Conservation (phyloP, 2,888 invertebrate species). For the Mythimna ferrago region DNA sequence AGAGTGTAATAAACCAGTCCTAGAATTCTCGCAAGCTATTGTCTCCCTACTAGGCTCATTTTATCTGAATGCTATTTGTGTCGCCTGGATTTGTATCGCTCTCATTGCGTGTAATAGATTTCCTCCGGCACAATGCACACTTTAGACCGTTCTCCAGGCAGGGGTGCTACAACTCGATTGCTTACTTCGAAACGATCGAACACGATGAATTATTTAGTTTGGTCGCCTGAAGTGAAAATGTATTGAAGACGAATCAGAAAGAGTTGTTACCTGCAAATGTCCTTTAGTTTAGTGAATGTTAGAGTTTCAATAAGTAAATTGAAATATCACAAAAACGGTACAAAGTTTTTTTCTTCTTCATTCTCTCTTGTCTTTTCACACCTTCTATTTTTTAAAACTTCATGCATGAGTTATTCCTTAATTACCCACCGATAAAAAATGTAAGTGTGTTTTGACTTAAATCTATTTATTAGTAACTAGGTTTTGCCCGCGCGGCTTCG, state of each 20-base stretch:
- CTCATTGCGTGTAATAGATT: constrained; percentile 57
- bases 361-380: too few species aligned
- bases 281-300: not conserved
- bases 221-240: constrained; percentile 8
- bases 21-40: constrained; percentile 22
- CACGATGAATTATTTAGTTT: constrained; percentile 20
- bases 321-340: too few species aligned
- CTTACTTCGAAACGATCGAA: constrained; percentile 28
- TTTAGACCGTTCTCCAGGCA: constrained; percentile 40
- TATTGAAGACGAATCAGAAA: not conserved
- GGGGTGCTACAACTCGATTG: constrained; percentile 15
- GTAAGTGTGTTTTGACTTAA: too few species aligned
- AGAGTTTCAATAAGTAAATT: too few species aligned
- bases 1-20: constrained; percentile 2
- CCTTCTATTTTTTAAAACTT: too few species aligned
- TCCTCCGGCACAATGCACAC: constrained; percentile 44
- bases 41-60: constrained; percentile 55
- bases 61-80: constrained; percentile 66
- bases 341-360: too few species aligned
- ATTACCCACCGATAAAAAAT: too few species aligned
- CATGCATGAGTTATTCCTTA: too few species aligned
- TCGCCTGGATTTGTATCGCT: constrained; percentile 61
- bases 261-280: not conserved
- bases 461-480: too few species aligned
- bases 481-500: too few species aligned